These are phyloP conservation scores for Hydrozoanthus gracilis DNA, from an alignment of 92 coral and sea anemone genomes.

Conservation along the genomic window DNA sequence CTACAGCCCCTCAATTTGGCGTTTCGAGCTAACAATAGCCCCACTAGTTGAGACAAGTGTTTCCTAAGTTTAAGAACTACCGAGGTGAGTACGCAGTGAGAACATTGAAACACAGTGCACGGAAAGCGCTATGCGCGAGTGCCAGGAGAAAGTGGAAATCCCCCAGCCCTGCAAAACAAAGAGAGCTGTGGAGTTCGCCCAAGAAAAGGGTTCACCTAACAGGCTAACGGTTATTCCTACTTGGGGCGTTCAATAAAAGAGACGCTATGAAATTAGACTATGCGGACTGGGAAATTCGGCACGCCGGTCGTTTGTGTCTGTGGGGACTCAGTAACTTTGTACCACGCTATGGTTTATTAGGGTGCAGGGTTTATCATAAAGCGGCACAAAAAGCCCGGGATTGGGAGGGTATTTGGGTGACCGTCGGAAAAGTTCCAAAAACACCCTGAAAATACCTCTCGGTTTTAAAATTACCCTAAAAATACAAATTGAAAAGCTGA, in stretches of 20 bases:
- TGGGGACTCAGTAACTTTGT: slow-evolving; percentile 35
- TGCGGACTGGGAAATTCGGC: slow-evolving; percentile 55
- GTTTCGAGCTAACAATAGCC: slow-evolving; percentile 1
- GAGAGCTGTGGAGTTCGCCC: slow-evolving; percentile 51
- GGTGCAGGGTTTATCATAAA: slow-evolving; percentile 36
- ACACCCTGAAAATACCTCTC: too few relatives aligned
- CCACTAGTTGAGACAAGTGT: not conserved
- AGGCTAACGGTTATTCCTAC: slow-evolving; percentile 55
- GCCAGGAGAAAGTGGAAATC: slow-evolving; percentile 3
- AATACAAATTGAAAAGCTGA: too few relatives aligned
- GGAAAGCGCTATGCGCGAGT: slow-evolving; percentile 11
- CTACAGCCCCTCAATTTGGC: not conserved
- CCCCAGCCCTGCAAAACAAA: slow-evolving; percentile 29
- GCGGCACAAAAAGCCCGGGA: not conserved
- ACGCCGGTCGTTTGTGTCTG: slow-evolving; percentile 43
- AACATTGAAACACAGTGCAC: not conserved
- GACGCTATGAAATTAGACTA: slow-evolving; percentile 62
- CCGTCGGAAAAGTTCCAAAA: too few relatives aligned
- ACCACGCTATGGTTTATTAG: slow-evolving; percentile 53
- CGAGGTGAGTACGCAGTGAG: slow-evolving; percentile 12
- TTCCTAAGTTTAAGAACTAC: not conserved
- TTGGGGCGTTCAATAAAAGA: slow-evolving; percentile 58
- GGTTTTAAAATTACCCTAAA: too few relatives aligned
- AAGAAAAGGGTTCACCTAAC: slow-evolving; percentile 46
- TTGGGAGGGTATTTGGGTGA: too few relatives aligned